Base-by-base conservation (phyloP, 2,888 invertebrate genomes). In the Colostygia pectinataria region DNA sequence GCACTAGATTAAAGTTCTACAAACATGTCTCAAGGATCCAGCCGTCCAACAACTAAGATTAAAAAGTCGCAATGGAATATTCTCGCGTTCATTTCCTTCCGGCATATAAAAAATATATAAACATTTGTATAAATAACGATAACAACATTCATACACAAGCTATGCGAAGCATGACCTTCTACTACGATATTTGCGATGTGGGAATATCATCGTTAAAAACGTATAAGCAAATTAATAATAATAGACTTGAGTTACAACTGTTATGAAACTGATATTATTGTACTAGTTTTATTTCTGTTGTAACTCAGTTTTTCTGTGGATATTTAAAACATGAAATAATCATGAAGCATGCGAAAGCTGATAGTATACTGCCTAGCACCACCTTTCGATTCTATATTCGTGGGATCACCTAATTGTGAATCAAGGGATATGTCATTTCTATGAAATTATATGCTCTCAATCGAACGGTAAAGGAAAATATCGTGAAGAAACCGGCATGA, bases 151-250 rank as follows among this genome's bases (percentile, higher is more conserved):
- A 43, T 45, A 31, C 18, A 36, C 18, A 23, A 57, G 38, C 45
- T 59, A 55, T 46, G 65, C 57, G 48, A 65, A 62, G 59, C 57
- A 62, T 49, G 55, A 50, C 74, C 69, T 71, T 65, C 63, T 10
- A 2, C 27, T 33, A 9, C 4, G 40, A 37, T 36, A 45, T 51
- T 45, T 40, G 51, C 45, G 28, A 45, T 51, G 50, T 18, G 13
- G 32, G 15, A 41, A 45, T 32, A 28, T 2, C 27, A 10, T 34
- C 34, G 13, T 33, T 14, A 25, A 47, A 43, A 43, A 32, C 33
- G 4, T 23, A 49, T 42, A 50, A 33, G 13, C 23, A 13, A 33
- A 14, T 33, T 48, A 5, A 1, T n/a, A n/a, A n/a, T n/a, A n/a
- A n/a, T n/a, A n/a, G n/a, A n/a, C n/a, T n/a, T n/a, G n/a, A n/a